Conservation (phyloP, 2,797 vertebrate genomes). For the Tinamus major region DNA sequence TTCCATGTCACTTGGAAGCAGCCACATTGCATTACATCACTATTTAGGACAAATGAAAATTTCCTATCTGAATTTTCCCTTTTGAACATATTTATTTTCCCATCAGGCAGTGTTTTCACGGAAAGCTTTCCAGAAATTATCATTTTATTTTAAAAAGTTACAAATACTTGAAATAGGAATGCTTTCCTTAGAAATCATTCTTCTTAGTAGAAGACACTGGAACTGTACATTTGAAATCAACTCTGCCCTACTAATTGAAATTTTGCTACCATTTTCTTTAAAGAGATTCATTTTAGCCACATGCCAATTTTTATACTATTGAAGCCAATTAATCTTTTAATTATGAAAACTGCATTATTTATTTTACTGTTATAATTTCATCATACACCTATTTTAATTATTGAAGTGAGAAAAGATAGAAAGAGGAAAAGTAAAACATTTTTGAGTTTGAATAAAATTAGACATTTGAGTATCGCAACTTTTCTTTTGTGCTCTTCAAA, state of each 20-base stretch:
- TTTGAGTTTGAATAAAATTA: background rate
- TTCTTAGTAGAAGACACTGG: background rate
- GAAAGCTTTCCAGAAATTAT: background rate
- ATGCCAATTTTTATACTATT: background rate
- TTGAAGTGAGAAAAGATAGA: background rate
- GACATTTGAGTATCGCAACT: background rate
- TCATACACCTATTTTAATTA: background rate
- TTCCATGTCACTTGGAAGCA: background rate
- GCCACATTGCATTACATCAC: accelerated
- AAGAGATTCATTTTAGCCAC: background rate
- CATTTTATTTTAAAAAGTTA: background rate
- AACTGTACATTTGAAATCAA: background rate
- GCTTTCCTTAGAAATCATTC: background rate
- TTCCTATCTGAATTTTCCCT: background rate
- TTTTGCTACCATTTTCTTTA: background rate
- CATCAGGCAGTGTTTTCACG: background rate
- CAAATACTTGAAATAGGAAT: background rate
- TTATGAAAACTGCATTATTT: background rate
- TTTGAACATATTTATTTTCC: background rate
- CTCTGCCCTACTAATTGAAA: background rate
- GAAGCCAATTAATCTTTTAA: background rate
- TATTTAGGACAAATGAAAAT: background rate
- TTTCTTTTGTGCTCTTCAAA: background rate
- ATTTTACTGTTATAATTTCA: background rate
- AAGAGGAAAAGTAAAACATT: background rate